A percentile compares a stretch with the other conserved stretches of the same genome.
Conservation (phyloP, 2,888 invertebrate species). For the Callyntrura sp. region DNA sequence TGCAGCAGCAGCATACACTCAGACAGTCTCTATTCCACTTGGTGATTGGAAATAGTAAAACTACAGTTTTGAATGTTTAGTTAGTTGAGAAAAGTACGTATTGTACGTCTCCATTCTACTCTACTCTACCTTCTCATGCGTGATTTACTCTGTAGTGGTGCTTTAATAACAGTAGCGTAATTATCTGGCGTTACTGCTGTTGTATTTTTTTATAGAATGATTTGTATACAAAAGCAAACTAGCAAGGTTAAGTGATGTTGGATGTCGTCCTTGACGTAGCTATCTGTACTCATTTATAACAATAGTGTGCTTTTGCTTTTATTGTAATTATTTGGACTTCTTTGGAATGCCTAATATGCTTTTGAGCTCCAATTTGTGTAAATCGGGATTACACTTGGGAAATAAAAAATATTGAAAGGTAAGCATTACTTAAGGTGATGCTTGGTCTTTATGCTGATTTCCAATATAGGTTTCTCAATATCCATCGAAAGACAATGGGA, state of each 20-base stretch:
- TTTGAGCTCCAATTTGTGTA: background rate
- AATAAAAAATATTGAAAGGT: background rate
- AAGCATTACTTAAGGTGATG: background rate
- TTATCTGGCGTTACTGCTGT: constrained; percentile 7
- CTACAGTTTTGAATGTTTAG: constrained; percentile 29
- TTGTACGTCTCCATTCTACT: background rate
- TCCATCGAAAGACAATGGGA: background rate
- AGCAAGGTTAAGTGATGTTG: constrained; percentile 74
- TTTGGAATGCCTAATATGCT: background rate
- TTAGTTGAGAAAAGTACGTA: background rate
- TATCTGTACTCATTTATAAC: constrained; percentile 63
- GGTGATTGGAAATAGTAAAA: constrained; percentile 31
- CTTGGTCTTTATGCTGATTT: background rate
- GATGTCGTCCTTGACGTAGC: constrained; percentile 70
- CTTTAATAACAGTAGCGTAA: constrained; percentile 55
- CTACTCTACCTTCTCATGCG: constrained; percentile 31
- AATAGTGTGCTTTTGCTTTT: constrained; percentile 26
- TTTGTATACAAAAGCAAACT: constrained; percentile 58
- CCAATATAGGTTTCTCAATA: background rate
- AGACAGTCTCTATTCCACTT: background rate
- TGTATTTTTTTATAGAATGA: constrained; percentile 25
- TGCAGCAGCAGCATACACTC: background rate
- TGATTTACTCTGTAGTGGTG: constrained; percentile 75
- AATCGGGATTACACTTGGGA: background rate
- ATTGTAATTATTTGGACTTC: background rate